These are phyloP conservation scores for Aplochiton taeniatus DNA, from an alignment of 2,797 vertebrate species.

Conservation along the genomic window DNA sequence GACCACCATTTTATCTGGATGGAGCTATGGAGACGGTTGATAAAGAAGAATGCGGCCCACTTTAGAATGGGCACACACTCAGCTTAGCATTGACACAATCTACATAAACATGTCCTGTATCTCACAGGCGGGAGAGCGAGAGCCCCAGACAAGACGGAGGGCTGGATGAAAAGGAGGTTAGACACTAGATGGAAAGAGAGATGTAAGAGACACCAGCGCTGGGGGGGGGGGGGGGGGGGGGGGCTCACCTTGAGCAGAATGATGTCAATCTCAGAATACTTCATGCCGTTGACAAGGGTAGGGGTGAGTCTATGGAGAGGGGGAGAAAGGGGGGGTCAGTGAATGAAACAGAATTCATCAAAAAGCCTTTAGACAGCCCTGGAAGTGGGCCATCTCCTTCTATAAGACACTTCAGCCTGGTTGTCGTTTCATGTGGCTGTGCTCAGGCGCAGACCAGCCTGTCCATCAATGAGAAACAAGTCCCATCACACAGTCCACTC, in stretches of 20 bases:
- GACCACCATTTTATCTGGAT: too few species aligned
- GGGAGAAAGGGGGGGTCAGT: neutral
- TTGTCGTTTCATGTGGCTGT: too few species aligned
- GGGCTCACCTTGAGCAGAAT: slow-evolving; percentile 88
- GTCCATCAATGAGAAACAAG: too few species aligned
- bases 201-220: neutral
- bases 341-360: neutral
- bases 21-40: too few species aligned
- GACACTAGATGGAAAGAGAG: neutral
- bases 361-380: neutral
- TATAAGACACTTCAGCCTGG: too few species aligned
- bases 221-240: too few species aligned
- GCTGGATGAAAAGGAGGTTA: neutral
- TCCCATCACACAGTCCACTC: too few species aligned
- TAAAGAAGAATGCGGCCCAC: too few species aligned
- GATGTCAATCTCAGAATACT: slow-evolving; percentile 96
- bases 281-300: slow-evolving; percentile 94
- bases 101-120: too few species aligned
- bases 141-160: neutral
- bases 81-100: too few species aligned
- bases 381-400: neutral
- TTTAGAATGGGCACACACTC: too few species aligned
- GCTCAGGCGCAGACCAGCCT: too few species aligned
- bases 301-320: slow-evolving; percentile 80
- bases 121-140: neutral